Base-by-base conservation (phyloP, 2,888 invertebrate genomes). In the Chrysolina haemoptera region DNA sequence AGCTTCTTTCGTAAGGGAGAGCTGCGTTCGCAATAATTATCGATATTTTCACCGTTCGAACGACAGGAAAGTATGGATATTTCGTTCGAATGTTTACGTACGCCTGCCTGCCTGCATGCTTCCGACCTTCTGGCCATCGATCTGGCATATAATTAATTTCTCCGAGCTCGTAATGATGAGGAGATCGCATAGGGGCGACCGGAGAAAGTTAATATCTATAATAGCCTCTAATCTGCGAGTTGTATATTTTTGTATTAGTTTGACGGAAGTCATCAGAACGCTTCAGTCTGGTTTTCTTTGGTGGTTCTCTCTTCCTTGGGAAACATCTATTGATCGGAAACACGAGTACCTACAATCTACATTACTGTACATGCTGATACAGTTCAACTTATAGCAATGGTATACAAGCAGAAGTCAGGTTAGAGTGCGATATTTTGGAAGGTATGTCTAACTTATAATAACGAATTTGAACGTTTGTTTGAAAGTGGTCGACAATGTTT, bases 81-180 rank as follows among this genome's bases (percentile, higher is more conserved):
- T 75, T 75, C 63, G 66, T 46, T 59, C 71, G 68, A 76, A 76
- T 55, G 55, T 55, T 6, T 55, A 20, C 53, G 11, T 55, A 48
- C n/a, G 11, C 12, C 55, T 77, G 79, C 12, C 55, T 77, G 79
- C 77, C 74, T 76, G 80, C 79, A 80, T 76, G 67, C 50, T 81
- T 80, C 77, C 80, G 82, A 81, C 83, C 82, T 82, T 82, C 79
- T 63, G 74, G 59, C 77, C 82, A 84, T 84, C 84, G 83, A 83
- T 83, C 80, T 79, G 75, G 82, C 81, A 81, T 80, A 75, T 81
- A 83, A 84, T 84, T 84, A 84, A 84, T 84, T 84, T 71, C 48
- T 66, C 71, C 62, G 71, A 66, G 71, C 35, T 14, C 41, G 82
- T 82, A 80, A 74, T 69, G 12, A 64, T 65, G 74, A 72, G 69